Evolutionary conservation across 2,888 invertebrate species (phyloP).

Genomic region (Brachypalpus laphriformis): DNA sequence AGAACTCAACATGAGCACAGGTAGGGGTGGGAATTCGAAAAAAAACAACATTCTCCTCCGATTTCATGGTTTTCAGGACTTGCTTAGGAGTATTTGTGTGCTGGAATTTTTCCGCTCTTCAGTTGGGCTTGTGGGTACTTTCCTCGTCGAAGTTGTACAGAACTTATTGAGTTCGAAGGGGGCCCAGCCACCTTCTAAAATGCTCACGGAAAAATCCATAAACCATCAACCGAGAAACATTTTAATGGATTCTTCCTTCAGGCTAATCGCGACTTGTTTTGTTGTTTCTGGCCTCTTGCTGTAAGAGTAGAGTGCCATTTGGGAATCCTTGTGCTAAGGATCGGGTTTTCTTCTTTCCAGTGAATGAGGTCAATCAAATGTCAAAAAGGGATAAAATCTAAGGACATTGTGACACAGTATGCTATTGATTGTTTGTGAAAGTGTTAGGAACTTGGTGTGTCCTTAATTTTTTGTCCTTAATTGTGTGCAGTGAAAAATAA

Average conservation of each 20-base stretch:
- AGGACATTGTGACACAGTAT: neutral
- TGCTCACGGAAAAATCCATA: slow-evolving; percentile 47
- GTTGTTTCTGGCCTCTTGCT: slow-evolving; percentile 23
- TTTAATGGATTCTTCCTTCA: slow-evolving; percentile 65
- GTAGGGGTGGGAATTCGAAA: neutral
- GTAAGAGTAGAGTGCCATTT: slow-evolving; percentile 24
- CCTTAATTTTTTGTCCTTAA: too few relatives aligned
- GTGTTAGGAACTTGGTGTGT: too few relatives aligned
- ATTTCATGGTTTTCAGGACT: slow-evolving; percentile 20
- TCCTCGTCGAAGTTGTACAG: slow-evolving; percentile 16
- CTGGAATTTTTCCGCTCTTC: slow-evolving; percentile 3
- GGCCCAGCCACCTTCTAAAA: slow-evolving; percentile 14
- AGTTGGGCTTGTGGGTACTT: neutral
- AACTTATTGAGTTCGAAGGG: slow-evolving; percentile 34
- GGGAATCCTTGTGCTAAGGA: slow-evolving; percentile 3
- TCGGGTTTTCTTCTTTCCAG: neutral
- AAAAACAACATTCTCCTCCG: neutral
- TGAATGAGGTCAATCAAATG: slow-evolving; percentile 34
- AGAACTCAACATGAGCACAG: slow-evolving; percentile 35
- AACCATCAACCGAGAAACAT: slow-evolving; percentile 66
- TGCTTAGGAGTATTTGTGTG: slow-evolving; percentile 6
- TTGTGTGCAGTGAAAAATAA: too few relatives aligned
- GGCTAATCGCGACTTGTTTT: slow-evolving; percentile 52
- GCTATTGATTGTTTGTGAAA: slow-evolving; percentile 19
- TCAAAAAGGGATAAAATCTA: neutral